Conservation (phyloP, 2,888 invertebrate species). For the Epinotia brunnichana region DNA sequence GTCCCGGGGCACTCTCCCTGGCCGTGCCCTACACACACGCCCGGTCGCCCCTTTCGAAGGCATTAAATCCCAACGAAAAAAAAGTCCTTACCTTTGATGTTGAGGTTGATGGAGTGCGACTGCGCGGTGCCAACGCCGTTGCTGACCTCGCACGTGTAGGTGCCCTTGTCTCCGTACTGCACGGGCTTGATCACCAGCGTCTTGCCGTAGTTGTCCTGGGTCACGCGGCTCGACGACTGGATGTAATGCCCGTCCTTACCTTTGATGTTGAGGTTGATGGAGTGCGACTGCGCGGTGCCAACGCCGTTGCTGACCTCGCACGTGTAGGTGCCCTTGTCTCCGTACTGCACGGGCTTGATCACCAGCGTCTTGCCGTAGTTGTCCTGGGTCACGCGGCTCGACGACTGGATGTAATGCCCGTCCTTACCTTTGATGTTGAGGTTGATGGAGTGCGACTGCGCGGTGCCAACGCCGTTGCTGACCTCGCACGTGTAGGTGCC, state of each 20-base stretch:
- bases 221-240: slow-evolving; percentile 88
- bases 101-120: slow-evolving; percentile 89
- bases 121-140: slow-evolving; percentile 94
- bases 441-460: slow-evolving; percentile 93
- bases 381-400: slow-evolving; percentile 90
- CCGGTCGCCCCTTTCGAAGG: too few relatives aligned
- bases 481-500: slow-evolving; percentile 97
- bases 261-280: too few relatives aligned
- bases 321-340: slow-evolving; percentile 95
- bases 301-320: slow-evolving; percentile 97
- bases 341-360: slow-evolving; percentile 92
- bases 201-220: slow-evolving; percentile 97
- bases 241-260: slow-evolving; percentile 90
- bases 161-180: slow-evolving; percentile 94
- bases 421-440: too few relatives aligned
- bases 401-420: slow-evolving; percentile 87
- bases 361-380: slow-evolving; percentile 98
- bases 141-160: slow-evolving; percentile 96
- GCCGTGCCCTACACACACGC: too few relatives aligned
- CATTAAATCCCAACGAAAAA: too few relatives aligned
- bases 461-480: slow-evolving; percentile 94
- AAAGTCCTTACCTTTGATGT: slow-evolving; percentile 67
- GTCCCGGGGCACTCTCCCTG: too few relatives aligned
- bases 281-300: slow-evolving; percentile 92
- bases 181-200: slow-evolving; percentile 94